phyloP scores from a whole-genome alignment of 2,113 vertebrate species.

The Rynchops niger region DNA sequence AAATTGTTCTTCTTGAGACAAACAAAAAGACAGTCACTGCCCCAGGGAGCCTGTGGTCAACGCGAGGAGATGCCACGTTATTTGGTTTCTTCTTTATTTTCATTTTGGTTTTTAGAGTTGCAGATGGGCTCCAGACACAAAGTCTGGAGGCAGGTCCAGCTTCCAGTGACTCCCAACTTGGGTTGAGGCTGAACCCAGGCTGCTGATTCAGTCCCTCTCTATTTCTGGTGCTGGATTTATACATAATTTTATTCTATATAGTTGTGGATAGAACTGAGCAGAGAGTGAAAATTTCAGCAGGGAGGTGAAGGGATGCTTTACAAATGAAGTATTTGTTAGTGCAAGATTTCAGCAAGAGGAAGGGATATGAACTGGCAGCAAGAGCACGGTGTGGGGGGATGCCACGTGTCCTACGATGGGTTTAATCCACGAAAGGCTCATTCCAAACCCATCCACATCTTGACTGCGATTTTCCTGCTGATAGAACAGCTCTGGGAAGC shows the following conservation, averaged over 20 bases:
- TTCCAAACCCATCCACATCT: neutral
- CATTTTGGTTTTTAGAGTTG: constrained; percentile 3
- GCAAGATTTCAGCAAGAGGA: neutral
- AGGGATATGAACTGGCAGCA: neutral
- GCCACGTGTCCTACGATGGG: neutral
- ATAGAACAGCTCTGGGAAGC: neutral
- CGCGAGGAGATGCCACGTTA: neutral
- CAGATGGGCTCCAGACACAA: constrained; percentile 29
- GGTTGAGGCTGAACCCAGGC: neutral
- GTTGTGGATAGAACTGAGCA: neutral
- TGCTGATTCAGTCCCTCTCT: neutral
- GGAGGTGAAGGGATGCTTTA: neutral
- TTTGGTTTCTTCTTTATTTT: constrained; percentile 38
- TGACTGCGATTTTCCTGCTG: neutral
- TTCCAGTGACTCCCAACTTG: neutral
- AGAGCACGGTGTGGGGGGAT: neutral
- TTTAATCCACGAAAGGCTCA: neutral
- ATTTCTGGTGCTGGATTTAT: constrained; percentile 20
- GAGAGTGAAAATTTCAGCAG: neutral
- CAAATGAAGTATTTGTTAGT: neutral
- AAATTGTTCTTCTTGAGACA: constrained; percentile 30
- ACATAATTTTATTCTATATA: neutral
- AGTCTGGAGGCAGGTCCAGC: neutral
- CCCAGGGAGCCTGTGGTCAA: constrained; percentile 42
- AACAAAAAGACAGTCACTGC: constrained; percentile 8